These are phyloP conservation scores for Lochmaea capreae DNA, from an alignment of 2,888 invertebrate genomes.

Conservation along the genomic window DNA sequence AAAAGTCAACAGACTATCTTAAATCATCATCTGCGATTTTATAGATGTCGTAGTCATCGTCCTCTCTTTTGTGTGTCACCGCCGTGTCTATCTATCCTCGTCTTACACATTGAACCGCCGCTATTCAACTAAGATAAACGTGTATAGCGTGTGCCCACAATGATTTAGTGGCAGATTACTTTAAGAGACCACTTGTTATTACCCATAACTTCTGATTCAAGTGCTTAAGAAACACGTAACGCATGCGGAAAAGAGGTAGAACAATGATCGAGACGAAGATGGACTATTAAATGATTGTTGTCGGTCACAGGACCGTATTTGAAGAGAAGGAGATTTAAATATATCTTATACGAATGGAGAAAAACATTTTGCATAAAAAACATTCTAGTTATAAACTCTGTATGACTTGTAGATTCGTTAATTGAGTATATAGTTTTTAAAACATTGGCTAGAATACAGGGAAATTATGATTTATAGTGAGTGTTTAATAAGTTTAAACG, in stretches of 20 bases:
- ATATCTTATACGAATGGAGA: background rate
- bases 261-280: slow-evolving; percentile 34
- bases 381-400: background rate
- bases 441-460: too few relatives aligned
- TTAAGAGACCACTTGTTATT: slow-evolving; percentile 67
- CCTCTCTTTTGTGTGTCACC: slow-evolving; percentile 56
- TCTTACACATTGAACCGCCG: slow-evolving; percentile 42
- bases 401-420: too few relatives aligned
- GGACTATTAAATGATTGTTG: slow-evolving; percentile 37
- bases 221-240: slow-evolving; percentile 59
- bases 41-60: slow-evolving; percentile 62
- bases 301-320: slow-evolving; percentile 39
- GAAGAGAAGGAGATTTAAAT: background rate
- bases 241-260: slow-evolving; percentile 40
- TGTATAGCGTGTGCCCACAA: slow-evolving; percentile 61
- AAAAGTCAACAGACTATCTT: slow-evolving; percentile 64
- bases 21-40: slow-evolving; percentile 66
- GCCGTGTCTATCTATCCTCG: slow-evolving; percentile 49
- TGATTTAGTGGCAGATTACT: slow-evolving; percentile 66
- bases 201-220: slow-evolving; percentile 66
- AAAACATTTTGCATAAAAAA: background rate
- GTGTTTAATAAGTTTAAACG: too few relatives aligned
- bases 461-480: too few relatives aligned
- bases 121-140: slow-evolving; percentile 56
- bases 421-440: too few relatives aligned